A percentile compares a stretch with the other conserved stretches of the same genome.
phyloP scores from a whole-genome alignment of 2,113 vertebrate species.

The Hirundichthys speculiger region DNA sequence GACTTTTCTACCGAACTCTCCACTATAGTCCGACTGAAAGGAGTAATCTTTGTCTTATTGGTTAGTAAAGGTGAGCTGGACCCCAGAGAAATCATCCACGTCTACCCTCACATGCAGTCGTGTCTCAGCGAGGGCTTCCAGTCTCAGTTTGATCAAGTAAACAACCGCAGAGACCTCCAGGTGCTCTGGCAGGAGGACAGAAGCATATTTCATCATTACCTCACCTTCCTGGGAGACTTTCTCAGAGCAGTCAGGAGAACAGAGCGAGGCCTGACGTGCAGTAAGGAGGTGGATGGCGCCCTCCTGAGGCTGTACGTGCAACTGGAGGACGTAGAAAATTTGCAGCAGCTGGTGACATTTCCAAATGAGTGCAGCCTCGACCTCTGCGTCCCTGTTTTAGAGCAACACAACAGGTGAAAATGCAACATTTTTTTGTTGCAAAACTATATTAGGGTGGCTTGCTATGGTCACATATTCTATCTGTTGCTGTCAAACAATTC shows the following conservation, averaged over 20 bases:
- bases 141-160: slow-evolving; percentile 41
- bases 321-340: slow-evolving; percentile 41
- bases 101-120: slow-evolving; percentile 57
- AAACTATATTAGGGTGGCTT: too few relatives aligned
- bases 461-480: too few relatives aligned
- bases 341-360: slow-evolving; percentile 56
- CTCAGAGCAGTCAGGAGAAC: slow-evolving; percentile 51
- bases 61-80: slow-evolving; percentile 72
- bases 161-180: slow-evolving; percentile 56
- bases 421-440: too few relatives aligned
- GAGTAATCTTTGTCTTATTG: slow-evolving; percentile 14
- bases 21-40: slow-evolving; percentile 18
- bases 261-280: slow-evolving; percentile 30
- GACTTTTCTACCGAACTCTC: slow-evolving; percentile 1
- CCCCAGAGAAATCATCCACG: slow-evolving; percentile 74
- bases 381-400: slow-evolving; percentile 56
- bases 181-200: slow-evolving; percentile 51
- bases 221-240: slow-evolving; percentile 68
- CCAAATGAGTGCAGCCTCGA: slow-evolving; percentile 66
- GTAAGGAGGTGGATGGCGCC: slow-evolving; percentile 67
- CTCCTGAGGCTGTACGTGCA: slow-evolving; percentile 71
- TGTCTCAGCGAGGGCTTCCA: slow-evolving; percentile 48
- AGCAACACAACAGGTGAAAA: slow-evolving; percentile 33
- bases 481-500: too few relatives aligned
- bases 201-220: slow-evolving; percentile 54